Conservation (phyloP, 2,888 invertebrate genomes). For the Drosophila ustulata region DNA sequence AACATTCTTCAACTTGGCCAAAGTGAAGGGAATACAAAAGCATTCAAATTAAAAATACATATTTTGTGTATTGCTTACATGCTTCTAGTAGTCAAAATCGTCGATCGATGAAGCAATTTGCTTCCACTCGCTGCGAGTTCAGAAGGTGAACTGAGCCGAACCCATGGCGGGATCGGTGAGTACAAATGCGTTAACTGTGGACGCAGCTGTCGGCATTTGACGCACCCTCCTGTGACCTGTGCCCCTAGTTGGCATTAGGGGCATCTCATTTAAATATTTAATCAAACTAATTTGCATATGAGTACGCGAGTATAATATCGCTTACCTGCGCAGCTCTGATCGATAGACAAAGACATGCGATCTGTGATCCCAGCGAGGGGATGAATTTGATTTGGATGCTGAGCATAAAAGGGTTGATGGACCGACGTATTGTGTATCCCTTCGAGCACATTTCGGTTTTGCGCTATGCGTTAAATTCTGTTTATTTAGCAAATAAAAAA, state of each 20-base stretch:
- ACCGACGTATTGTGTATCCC: slow-evolving; percentile 13
- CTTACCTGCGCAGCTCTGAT: slow-evolving; percentile 68
- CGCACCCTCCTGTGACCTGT: slow-evolving; percentile 48
- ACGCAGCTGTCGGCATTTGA: slow-evolving; percentile 65
- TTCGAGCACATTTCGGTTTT: neutral
- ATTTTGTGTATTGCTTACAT: neutral
- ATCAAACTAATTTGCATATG: slow-evolving; percentile 78
- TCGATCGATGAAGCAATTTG: slow-evolving; percentile 44
- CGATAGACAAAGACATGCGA: slow-evolving; percentile 68
- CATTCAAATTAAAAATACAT: neutral
- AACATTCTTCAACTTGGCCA: slow-evolving; percentile 19
- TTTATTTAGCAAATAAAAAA: slow-evolving; percentile 76
- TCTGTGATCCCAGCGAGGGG: slow-evolving; percentile 30
- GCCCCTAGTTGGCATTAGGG: slow-evolving; percentile 13
- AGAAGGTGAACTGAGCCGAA: slow-evolving; percentile 65
- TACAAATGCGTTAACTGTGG: slow-evolving; percentile 54
- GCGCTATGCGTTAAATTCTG: slow-evolving; percentile 55
- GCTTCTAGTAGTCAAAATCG: no score
- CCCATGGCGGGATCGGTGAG: slow-evolving; percentile 16
- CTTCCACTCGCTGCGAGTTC: slow-evolving; percentile 54
- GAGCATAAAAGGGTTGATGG: slow-evolving; percentile 45
- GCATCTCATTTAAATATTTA: slow-evolving; percentile 73
- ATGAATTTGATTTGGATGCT: slow-evolving; percentile 24
- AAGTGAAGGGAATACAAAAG: slow-evolving; percentile 28
- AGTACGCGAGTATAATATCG: slow-evolving; percentile 62